These are phyloP conservation scores for Axea sp. DNA, from an alignment of 2,888 invertebrate species.

Conservation along the genomic window DNA sequence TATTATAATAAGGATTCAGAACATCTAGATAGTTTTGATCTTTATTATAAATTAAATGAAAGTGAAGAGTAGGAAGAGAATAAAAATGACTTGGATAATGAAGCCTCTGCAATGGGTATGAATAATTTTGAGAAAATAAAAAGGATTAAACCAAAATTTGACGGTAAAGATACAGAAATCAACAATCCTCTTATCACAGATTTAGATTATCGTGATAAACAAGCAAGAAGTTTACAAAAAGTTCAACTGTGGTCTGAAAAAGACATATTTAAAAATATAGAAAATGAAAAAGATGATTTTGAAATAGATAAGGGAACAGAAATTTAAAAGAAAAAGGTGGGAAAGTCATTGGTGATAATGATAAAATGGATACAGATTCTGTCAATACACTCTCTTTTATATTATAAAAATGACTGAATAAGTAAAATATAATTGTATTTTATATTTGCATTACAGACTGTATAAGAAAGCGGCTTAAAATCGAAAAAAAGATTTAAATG, in stretches of 20 bases:
- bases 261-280: constrained; percentile 89
- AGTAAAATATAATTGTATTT: no score
- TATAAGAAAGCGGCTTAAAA: no score
- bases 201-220: constrained; percentile 87
- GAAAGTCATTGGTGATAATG: constrained; percentile 75
- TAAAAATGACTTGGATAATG: constrained; percentile 72
- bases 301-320: constrained; percentile 90
- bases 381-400: no score
- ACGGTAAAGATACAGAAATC: constrained; percentile 14
- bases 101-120: constrained; percentile 79
- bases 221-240: constrained; percentile 86
- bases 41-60: constrained; percentile 82
- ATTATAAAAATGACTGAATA: no score
- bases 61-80: constrained; percentile 73
- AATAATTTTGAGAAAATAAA: constrained; percentile 35
- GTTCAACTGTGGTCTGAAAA: constrained; percentile 94
- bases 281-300: constrained; percentile 90
- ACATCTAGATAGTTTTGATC: constrained; percentile 85
- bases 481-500: no score
- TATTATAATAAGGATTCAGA: constrained; percentile 82
- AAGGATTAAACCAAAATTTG: constrained; percentile 55
- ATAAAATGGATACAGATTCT: constrained; percentile 52
- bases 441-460: no score
- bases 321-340: constrained; percentile 87
- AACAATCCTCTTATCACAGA: constrained; percentile 87